Conservation (phyloP, 1,140 invertebrate species). For the Geopemphigus sp. region DNA sequence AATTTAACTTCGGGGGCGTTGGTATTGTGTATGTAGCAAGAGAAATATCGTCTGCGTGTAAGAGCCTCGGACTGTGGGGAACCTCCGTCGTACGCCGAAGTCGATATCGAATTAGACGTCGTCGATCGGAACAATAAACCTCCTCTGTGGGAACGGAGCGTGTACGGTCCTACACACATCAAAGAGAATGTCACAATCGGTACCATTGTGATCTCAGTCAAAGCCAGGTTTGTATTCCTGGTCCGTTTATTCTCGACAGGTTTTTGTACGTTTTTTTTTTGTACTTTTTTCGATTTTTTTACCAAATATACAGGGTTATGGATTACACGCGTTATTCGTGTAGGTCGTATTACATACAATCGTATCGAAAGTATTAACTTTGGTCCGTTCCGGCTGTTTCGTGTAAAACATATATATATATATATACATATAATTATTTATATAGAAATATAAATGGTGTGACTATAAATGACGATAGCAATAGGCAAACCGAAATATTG, state of each 20-base stretch:
- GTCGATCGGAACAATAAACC: conserved; percentile 97
- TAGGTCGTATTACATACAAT: too few relatives aligned
- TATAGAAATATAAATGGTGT: conserved; percentile 15
- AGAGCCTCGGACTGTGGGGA: conserved; percentile 87
- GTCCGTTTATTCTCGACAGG: neutral
- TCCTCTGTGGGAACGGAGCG: conserved; percentile 87
- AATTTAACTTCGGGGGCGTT: conserved; percentile 51
- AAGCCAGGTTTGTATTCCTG: conserved; percentile 89
- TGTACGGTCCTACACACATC: conserved; percentile 94
- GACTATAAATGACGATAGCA: conserved; percentile 41
- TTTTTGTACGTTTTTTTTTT: too few relatives aligned
- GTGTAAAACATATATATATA: too few relatives aligned
- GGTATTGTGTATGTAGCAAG: conserved; percentile 65
- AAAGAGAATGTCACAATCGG: conserved; percentile 97
- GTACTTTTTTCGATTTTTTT: too few relatives aligned
- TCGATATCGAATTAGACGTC: conserved; percentile 94
- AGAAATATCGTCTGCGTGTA: conserved; percentile 90
- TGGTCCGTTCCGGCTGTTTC: neutral
- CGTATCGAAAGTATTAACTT: conserved; percentile 33
- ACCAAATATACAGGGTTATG: too few relatives aligned
- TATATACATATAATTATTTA: too few relatives aligned
- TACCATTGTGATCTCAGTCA: conserved; percentile 92
- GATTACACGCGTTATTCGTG: too few relatives aligned
- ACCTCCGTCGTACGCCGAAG: conserved; percentile 83
- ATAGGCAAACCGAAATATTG: neutral